These are phyloP conservation scores for Conops quadrifasciatus DNA, from an alignment of 2,888 invertebrate species.

Conservation along the genomic window DNA sequence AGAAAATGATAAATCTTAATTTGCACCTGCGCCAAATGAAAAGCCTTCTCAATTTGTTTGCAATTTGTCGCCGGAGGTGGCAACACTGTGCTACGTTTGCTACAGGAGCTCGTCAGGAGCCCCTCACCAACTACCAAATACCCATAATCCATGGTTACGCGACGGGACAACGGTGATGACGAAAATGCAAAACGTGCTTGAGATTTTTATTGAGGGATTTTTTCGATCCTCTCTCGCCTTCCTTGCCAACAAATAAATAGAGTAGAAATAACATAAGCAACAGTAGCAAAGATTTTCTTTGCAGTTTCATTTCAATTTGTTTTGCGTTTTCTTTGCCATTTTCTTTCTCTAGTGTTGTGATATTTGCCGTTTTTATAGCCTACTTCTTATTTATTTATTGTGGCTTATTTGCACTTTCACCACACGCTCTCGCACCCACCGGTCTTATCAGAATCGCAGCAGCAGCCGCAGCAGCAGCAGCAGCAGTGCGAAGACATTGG, in stretches of 20 bases:
- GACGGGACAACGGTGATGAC: neutral
- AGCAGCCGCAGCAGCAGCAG: too few relatives aligned
- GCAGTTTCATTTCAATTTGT: conserved; percentile 40
- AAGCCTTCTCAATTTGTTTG: conserved; percentile 24
- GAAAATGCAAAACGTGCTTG: conserved; percentile 38
- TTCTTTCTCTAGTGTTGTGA: conserved; percentile 14
- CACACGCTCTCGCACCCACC: conserved; percentile 31
- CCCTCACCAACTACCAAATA: conserved; percentile 22
- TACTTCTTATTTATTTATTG: conserved; percentile 34
- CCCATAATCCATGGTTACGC: conserved; percentile 27
- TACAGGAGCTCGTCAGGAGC: neutral
- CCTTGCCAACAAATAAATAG: conserved; percentile 5
- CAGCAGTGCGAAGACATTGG: too few relatives aligned
- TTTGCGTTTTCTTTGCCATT: conserved; percentile 25
- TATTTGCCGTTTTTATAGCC: conserved; percentile 29
- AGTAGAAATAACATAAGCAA: neutral
- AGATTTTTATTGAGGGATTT: conserved; percentile 40
- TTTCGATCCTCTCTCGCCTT: conserved; percentile 9
- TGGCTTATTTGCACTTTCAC: conserved; percentile 29
- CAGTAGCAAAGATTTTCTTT: conserved; percentile 15
- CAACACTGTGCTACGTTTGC: conserved; percentile 31
- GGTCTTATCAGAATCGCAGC: neutral
- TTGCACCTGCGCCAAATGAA: conserved; percentile 51
- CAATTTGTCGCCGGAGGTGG: conserved; percentile 38
- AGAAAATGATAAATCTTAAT: conserved; percentile 58